Conservation (phyloP, 2,797 vertebrate genomes). For the Kryptopterus vitreolus region DNA sequence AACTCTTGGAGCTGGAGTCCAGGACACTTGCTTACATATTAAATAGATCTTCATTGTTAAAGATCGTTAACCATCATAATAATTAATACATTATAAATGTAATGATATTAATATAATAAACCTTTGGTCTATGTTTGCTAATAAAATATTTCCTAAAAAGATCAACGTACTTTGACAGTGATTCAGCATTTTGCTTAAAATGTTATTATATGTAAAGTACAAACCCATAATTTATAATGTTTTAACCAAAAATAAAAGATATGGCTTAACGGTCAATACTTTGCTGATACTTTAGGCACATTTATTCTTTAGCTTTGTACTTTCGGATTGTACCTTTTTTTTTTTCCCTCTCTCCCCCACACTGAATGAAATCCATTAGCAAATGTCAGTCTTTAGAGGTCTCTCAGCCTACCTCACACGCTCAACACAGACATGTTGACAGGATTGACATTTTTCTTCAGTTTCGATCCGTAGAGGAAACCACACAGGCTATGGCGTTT, state of each 20-base stretch:
- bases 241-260: neutral
- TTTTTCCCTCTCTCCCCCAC: no score
- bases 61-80: neutral
- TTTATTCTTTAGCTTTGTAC: neutral
- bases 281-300: neutral
- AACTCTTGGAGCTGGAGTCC: no score
- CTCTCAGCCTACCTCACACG: neutral
- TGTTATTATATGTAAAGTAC: neutral
- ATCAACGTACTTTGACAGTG: no score
- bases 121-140: neutral
- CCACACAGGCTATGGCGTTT: constrained; percentile 79
- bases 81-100: no score
- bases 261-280: neutral
- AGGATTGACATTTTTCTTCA: constrained; percentile 35
- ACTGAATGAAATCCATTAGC: neutral
- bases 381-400: neutral
- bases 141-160: neutral
- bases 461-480: constrained; percentile 78
- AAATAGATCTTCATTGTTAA: neutral
- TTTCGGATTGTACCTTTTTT: no score
- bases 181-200: no score
- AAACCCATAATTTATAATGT: neutral
- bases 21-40: no score
- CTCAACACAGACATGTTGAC: neutral
- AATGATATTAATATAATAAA: no score